Evolutionary conservation across 2,888 invertebrate genomes (phyloP).

Genomic region (Fissipunctia ypsillon): DNA sequence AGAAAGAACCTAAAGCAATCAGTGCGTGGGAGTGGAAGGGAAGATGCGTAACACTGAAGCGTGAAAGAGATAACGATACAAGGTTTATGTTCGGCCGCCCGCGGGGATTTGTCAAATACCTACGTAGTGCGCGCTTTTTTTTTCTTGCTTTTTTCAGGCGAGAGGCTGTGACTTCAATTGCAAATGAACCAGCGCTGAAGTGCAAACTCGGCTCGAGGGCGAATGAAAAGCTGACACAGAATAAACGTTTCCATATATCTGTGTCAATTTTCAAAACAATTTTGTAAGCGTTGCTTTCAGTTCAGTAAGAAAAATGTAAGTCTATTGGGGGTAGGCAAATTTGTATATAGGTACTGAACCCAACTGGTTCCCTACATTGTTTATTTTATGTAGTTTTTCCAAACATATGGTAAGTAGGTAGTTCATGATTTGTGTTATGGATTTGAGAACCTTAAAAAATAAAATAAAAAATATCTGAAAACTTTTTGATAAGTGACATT

Average conservation of each 20-base stretch:
- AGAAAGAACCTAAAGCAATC: conserved; percentile 70
- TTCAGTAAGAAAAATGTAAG: conserved; percentile 38
- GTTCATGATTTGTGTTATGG: not conserved
- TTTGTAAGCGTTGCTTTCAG: conserved; percentile 41
- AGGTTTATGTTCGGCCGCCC: conserved; percentile 65
- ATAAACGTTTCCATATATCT: conserved; percentile 66
- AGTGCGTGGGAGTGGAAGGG: conserved; percentile 71
- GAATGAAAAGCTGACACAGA: conserved; percentile 64
- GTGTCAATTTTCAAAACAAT: conserved; percentile 61
- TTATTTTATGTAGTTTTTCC: not conserved
- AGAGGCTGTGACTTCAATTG: conserved; percentile 75
- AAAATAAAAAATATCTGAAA: too few species aligned
- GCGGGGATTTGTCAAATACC: conserved; percentile 80
- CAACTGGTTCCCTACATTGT: not conserved
- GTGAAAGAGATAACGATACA: conserved; percentile 66
- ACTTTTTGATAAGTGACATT: too few species aligned
- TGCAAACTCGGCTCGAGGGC: conserved; percentile 72
- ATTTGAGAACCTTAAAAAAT: not conserved
- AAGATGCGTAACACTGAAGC: conserved; percentile 57
- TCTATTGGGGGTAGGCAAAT: not conserved
- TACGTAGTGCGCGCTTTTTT: conserved; percentile 70
- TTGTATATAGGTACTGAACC: not conserved
- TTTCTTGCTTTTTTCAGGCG: conserved; percentile 68
- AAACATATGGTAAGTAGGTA: not conserved
- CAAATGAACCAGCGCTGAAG: conserved; percentile 73